Conservation (phyloP, 1,140 invertebrate genomes). For the Tigriopus japonicus region DNA sequence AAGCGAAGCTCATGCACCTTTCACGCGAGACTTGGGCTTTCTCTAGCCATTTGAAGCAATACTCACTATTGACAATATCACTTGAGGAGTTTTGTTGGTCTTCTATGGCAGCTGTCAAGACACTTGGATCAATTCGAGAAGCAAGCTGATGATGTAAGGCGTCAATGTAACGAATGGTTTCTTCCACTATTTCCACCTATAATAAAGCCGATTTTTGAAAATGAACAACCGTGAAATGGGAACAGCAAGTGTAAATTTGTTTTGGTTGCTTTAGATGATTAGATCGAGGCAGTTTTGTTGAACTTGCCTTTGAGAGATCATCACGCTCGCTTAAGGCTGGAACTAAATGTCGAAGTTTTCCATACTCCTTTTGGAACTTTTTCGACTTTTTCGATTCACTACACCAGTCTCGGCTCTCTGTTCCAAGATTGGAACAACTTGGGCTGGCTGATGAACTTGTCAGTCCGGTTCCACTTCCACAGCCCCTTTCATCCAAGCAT, state of each 20-base stretch:
- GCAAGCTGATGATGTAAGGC: slow-evolving; percentile 8
- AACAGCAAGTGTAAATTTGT: too few species aligned
- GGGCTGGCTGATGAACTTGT: background rate
- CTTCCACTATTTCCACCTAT: slow-evolving; percentile 7
- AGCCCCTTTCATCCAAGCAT: slow-evolving; percentile 15
- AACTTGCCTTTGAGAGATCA: slow-evolving; percentile 5
- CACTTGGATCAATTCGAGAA: background rate
- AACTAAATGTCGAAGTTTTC: slow-evolving; percentile 3
- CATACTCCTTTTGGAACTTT: slow-evolving; percentile 6
- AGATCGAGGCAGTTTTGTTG: too few species aligned
- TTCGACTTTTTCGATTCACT: background rate
- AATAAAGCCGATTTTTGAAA: background rate
- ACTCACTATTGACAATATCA: too few species aligned
- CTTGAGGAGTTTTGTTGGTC: too few species aligned
- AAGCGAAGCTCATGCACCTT: too few species aligned
- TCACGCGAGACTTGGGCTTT: too few species aligned
- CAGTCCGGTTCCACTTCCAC: slow-evolving; percentile 3
- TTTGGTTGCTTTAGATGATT: background rate
- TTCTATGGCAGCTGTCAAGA: too few species aligned
- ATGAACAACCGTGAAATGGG: too few species aligned
- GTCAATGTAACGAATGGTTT: slow-evolving; percentile 11
- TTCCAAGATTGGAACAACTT: background rate
- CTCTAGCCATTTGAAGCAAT: too few species aligned
- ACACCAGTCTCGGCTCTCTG: background rate
- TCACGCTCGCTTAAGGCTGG: slow-evolving; percentile 7